Conservation (phyloP, 2,797 vertebrate species). For the Cynopterus sphinx region DNA sequence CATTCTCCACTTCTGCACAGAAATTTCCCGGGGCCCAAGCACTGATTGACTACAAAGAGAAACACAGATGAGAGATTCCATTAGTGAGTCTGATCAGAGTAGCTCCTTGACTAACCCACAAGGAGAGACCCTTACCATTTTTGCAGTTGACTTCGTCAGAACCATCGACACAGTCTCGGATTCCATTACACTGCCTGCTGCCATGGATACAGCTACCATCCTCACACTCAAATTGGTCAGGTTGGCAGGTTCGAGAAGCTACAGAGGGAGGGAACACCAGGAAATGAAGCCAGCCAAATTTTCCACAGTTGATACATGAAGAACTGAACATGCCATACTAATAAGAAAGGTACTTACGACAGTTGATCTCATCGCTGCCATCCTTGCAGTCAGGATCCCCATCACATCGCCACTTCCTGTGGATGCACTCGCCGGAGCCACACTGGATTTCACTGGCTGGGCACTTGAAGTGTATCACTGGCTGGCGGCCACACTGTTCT, state of each 20-base stretch:
- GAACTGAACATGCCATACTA: rapidly evolving
- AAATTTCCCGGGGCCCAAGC: slow-evolving; percentile 95
- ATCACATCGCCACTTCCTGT: slow-evolving; percentile 97
- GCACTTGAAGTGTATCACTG: slow-evolving; percentile 90
- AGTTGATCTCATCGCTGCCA: slow-evolving; percentile 95
- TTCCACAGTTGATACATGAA: rapidly evolving
- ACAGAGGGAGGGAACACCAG: slow-evolving; percentile 43
- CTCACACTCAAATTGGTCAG: slow-evolving; percentile 96
- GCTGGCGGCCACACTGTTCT: slow-evolving; percentile 92
- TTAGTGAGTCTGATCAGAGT: neutral
- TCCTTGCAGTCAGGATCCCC: slow-evolving; percentile 98
- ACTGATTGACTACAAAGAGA: slow-evolving; percentile 90
- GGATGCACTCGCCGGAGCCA: slow-evolving; percentile 95
- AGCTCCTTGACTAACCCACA: neutral
- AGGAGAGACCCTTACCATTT: slow-evolving; percentile 86
- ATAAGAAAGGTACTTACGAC: slow-evolving; percentile 89
- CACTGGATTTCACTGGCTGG: slow-evolving; percentile 93
- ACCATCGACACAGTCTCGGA: slow-evolving; percentile 94
- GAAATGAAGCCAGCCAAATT: neutral
- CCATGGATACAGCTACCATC: slow-evolving; percentile 95
- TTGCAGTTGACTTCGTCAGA: slow-evolving; percentile 95
- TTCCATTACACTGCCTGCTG: slow-evolving; percentile 93
- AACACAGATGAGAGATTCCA: slow-evolving; percentile 23
- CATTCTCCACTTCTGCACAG: slow-evolving; percentile 97
- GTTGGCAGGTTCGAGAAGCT: slow-evolving; percentile 94